Percentiles rank a stretch among this genome's conserved stretches.
Evolutionary conservation across 2,888 invertebrate species (phyloP).

Genomic region (Rambutsinella grinnellia): DNA sequence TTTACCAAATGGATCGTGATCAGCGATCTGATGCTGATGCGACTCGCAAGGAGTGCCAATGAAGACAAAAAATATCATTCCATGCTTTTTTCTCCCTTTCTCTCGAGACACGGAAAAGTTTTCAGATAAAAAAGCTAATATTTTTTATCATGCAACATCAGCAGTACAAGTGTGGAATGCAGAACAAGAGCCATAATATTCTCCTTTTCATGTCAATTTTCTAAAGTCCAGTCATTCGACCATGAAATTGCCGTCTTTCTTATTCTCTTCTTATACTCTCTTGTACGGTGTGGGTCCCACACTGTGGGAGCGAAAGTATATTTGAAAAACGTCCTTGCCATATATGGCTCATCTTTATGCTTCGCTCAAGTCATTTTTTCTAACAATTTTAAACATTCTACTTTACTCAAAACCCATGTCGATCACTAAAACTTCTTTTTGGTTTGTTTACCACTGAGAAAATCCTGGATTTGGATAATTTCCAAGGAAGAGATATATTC

Average conservation of each 20-base stretch:
- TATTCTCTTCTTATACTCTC: too few relatives aligned
- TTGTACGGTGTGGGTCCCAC: too few relatives aligned
- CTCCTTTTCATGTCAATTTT: not conserved
- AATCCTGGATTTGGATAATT: too few relatives aligned
- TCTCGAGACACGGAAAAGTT: not conserved
- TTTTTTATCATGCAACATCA: not conserved
- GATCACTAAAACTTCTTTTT: not conserved
- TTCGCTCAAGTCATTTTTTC: too few relatives aligned
- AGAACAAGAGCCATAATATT: not conserved
- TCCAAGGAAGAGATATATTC: not conserved
- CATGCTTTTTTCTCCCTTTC: too few relatives aligned
- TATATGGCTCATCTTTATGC: too few relatives aligned
- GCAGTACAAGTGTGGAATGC: not conserved
- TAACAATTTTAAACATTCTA: too few relatives aligned
- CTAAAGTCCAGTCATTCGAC: not conserved
- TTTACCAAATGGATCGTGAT: too few relatives aligned
- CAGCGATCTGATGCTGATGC: too few relatives aligned
- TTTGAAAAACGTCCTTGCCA: constrained; percentile 21
- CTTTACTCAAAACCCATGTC: too few relatives aligned
- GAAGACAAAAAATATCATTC: not conserved
- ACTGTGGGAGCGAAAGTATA: too few relatives aligned
- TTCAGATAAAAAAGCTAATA: not conserved
- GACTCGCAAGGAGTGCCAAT: not conserved
- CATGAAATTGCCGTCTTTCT: not conserved
- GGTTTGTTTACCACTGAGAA: not conserved